phyloP scores from a whole-genome alignment of 2,797 vertebrate species.

The Dryobates pubescens region DNA sequence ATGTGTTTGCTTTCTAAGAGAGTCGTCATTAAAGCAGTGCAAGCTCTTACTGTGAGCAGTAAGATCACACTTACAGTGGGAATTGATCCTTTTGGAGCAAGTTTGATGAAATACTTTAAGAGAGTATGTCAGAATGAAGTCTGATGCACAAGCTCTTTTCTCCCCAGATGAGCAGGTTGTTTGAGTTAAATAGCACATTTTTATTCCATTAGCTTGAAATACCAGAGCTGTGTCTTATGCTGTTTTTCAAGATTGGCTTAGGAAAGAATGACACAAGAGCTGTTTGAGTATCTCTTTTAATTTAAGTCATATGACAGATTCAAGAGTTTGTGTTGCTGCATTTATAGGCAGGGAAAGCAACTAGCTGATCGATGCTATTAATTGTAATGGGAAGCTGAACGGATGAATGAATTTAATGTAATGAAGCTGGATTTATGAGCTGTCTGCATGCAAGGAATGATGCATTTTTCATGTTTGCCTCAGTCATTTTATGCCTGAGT shows the following conservation, averaged over 20 bases:
- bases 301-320: constrained; percentile 18
- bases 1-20: not conserved
- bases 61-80: not conserved
- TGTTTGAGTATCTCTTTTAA: constrained; percentile 6
- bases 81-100: constrained; percentile 26
- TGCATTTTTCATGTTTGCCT: not conserved
- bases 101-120: constrained; percentile 25
- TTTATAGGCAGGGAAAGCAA: not conserved
- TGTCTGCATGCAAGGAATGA: not conserved
- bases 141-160: not conserved
- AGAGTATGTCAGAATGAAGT: constrained; percentile 23
- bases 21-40: not conserved
- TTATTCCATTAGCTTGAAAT: constrained; percentile 43
- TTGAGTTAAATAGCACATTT: constrained; percentile 33
- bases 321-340: not conserved
- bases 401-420: too few relatives aligned
- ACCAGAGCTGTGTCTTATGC: constrained; percentile 24
- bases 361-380: not conserved
- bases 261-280: constrained; percentile 31
- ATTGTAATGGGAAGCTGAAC: not conserved
- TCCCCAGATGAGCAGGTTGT: constrained; percentile 26
- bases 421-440: not conserved
- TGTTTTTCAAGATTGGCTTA: constrained; percentile 24
- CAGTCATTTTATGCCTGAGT: not conserved
- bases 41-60: not conserved